Conservation (phyloP, 2,888 invertebrate species). For the Amblyjoppa fuscipennis region DNA sequence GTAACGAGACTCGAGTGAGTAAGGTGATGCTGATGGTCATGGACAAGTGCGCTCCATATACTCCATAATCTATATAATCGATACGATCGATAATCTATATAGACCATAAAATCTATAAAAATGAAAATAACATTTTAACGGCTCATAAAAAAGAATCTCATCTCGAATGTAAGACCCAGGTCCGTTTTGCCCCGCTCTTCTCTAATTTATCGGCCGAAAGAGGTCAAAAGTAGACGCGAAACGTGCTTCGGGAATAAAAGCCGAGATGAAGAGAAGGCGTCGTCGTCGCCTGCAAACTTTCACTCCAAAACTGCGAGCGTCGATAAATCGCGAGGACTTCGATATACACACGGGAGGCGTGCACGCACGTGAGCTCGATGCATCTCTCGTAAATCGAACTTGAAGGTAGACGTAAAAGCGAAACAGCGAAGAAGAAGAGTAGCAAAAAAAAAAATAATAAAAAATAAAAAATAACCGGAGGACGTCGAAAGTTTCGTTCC, state of each 20-base stretch:
- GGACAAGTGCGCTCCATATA: too few species aligned
- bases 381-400: conserved; percentile 69
- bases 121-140: too few species aligned
- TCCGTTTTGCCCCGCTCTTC: background rate
- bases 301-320: conserved; percentile 72
- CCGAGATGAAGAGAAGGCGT: conserved; percentile 36
- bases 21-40: background rate
- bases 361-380: conserved; percentile 53
- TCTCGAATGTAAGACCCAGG: too few species aligned
- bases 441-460: conserved; percentile 14
- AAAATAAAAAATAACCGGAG: conserved; percentile 23
- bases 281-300: conserved; percentile 64
- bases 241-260: conserved; percentile 46
- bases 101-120: too few species aligned
- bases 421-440: conserved; percentile 23
- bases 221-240: background rate
- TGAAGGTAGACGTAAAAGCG: conserved; percentile 19
- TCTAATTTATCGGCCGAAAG: background rate
- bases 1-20: background rate
- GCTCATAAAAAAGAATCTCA: background rate
- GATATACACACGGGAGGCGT: conserved; percentile 51
- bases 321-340: conserved; percentile 68
- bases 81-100: too few species aligned
- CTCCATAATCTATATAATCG: too few species aligned
- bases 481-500: conserved; percentile 48